A percentile compares a stretch with the other conserved stretches of the same genome.
These are phyloP conservation scores for Tigriopus californicus DNA, from an alignment of 2,888 invertebrate genomes.

Conservation along the genomic window DNA sequence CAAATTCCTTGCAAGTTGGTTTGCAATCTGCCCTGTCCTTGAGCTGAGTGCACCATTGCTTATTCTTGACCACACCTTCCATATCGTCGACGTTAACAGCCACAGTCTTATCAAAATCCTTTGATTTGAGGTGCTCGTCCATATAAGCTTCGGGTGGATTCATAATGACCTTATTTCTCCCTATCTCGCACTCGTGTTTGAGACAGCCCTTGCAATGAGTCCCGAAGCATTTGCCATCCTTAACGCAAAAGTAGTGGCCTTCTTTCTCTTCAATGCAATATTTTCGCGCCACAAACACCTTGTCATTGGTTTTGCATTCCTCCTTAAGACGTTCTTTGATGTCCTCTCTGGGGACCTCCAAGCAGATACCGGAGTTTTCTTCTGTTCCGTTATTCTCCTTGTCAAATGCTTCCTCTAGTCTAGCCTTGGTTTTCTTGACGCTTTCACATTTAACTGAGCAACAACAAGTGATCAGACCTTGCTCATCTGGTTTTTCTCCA, in stretches of 20 bases:
- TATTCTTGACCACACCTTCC: neutral
- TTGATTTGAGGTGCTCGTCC: neutral
- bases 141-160: neutral
- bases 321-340: neutral
- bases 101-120: neutral
- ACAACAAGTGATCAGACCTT: too few relatives aligned
- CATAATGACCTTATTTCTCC: neutral
- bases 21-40: neutral
- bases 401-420: too few relatives aligned
- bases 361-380: too few relatives aligned
- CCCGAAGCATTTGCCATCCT: neutral
- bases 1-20: neutral
- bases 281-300: neutral
- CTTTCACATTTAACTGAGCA: too few relatives aligned
- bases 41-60: neutral
- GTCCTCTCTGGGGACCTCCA: neutral
- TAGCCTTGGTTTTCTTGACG: too few relatives aligned
- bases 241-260: neutral
- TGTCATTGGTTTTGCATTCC: neutral
- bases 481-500: too few relatives aligned
- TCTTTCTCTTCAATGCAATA: neutral
- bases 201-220: neutral
- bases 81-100: neutral
- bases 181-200: neutral
- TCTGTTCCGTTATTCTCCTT: too few relatives aligned